A percentile compares a stretch with the other conserved stretches of the same genome.
These are phyloP conservation scores for Bembecia ichneumoniformis DNA, from an alignment of 2,888 invertebrate genomes.

Conservation along the genomic window DNA sequence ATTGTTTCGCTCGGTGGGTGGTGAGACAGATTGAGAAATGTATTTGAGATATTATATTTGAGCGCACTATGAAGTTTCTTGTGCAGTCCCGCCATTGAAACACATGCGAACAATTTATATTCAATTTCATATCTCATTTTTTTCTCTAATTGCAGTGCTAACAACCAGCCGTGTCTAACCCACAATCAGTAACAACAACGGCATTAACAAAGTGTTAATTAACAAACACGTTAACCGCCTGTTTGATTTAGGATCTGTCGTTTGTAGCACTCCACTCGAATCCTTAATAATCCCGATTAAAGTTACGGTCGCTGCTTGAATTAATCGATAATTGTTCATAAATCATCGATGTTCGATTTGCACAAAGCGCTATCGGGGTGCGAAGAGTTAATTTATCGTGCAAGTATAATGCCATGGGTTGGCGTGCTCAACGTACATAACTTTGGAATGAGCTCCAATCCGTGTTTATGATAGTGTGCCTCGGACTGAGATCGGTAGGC, in stretches of 20 bases:
- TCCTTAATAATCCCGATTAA: slow-evolving; percentile 63
- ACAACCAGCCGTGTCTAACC: background rate
- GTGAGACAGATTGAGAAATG: too few relatives aligned
- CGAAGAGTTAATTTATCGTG: slow-evolving; percentile 65
- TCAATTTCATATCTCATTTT: too few relatives aligned
- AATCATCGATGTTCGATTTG: slow-evolving; percentile 70
- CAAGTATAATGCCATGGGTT: slow-evolving; percentile 48
- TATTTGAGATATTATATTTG: too few relatives aligned
- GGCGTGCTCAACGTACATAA: slow-evolving; percentile 62
- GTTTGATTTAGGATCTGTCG: slow-evolving; percentile 44
- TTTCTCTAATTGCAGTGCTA: background rate
- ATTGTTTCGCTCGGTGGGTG: too few relatives aligned
- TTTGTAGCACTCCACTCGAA: slow-evolving; percentile 35
- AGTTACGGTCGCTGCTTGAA: slow-evolving; percentile 71
- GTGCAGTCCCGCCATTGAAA: too few relatives aligned
- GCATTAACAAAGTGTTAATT: slow-evolving; percentile 23
- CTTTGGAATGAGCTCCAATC: slow-evolving; percentile 44
- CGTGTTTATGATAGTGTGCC: slow-evolving; percentile 49
- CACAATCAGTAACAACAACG: slow-evolving; percentile 1
- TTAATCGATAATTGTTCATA: slow-evolving; percentile 73
- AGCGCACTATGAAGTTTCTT: too few relatives aligned
- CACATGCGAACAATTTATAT: too few relatives aligned
- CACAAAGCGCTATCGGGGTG: slow-evolving; percentile 67
- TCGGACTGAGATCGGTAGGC: slow-evolving; percentile 24
- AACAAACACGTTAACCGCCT: slow-evolving; percentile 29